These are phyloP conservation scores for Barbus barbus DNA, from an alignment of 2,113 vertebrate species.

Conservation along the genomic window DNA sequence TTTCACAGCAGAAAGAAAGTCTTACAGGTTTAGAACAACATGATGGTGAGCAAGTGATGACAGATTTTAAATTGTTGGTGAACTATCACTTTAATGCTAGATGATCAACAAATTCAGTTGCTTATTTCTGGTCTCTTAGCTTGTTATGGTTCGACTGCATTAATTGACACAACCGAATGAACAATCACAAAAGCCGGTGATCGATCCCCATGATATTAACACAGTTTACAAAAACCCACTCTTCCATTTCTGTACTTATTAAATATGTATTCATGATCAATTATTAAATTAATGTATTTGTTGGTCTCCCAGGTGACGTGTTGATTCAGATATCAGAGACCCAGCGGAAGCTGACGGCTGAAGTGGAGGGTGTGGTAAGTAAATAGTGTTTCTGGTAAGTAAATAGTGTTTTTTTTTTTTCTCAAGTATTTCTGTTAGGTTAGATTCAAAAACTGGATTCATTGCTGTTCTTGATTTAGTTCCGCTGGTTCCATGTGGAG, in stretches of 20 bases:
- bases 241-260: conserved; percentile 19
- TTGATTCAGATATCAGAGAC: conserved; percentile 91
- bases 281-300: background rate
- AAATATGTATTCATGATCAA: conserved; percentile 6
- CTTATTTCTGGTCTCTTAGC: too few species aligned
- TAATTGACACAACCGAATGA: background rate
- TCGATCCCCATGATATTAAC: background rate
- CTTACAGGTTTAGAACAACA: background rate
- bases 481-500: conserved; percentile 89
- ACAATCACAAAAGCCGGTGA: background rate
- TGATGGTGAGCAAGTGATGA: background rate
- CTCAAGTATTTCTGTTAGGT: background rate
- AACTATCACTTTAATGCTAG: background rate
- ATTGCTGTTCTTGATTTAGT: conserved; percentile 70
- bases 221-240: background rate
- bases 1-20: background rate
- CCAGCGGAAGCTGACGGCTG: conserved; percentile 85
- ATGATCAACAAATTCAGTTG: background rate
- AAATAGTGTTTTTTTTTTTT: background rate
- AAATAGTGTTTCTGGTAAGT: conserved; percentile 75
- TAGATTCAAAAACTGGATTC: background rate
- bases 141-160: background rate
- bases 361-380: conserved; percentile 89
- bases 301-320: conserved; percentile 81
- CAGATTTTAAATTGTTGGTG: background rate